Evolutionary conservation across 2,888 invertebrate species (phyloP).

Genomic region (Eudemis profundana): DNA sequence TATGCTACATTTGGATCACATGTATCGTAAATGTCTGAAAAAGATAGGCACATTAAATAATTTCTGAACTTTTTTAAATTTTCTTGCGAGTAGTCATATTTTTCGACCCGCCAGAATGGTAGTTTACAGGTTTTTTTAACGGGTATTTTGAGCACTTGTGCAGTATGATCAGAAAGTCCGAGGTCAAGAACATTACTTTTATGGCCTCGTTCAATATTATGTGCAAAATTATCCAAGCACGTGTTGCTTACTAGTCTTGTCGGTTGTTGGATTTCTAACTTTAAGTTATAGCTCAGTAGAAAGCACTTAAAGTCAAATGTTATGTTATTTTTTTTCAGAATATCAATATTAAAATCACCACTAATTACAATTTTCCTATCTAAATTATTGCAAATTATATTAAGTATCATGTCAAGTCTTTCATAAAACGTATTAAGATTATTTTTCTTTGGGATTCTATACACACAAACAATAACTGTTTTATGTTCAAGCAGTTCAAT

Average conservation of each 20-base stretch:
- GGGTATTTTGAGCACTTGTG: background rate
- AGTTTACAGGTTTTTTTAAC: background rate
- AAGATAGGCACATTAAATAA: too few relatives aligned
- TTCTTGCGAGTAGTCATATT: background rate
- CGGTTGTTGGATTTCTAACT: conserved; percentile 5
- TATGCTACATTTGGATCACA: too few relatives aligned
- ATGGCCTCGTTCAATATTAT: background rate
- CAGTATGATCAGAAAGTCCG: background rate
- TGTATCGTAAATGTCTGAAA: too few relatives aligned
- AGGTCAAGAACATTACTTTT: conserved; percentile 1
- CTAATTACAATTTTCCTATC: background rate
- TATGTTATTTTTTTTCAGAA: too few relatives aligned
- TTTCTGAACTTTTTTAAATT: background rate
- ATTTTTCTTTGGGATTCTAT: too few relatives aligned
- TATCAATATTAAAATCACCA: too few relatives aligned
- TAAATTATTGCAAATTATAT: background rate
- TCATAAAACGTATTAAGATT: too few relatives aligned
- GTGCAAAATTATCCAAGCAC: background rate
- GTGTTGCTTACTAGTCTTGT: background rate
- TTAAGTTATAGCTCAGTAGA: background rate
- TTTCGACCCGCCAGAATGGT: background rate
- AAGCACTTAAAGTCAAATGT: background rate
- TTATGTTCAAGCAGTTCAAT: too few relatives aligned
- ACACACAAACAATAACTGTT: too few relatives aligned
- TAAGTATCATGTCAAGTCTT: too few relatives aligned